phyloP scores from a whole-genome alignment of 1,140 invertebrate genomes.

The Gonioctena quinquepunctata region DNA sequence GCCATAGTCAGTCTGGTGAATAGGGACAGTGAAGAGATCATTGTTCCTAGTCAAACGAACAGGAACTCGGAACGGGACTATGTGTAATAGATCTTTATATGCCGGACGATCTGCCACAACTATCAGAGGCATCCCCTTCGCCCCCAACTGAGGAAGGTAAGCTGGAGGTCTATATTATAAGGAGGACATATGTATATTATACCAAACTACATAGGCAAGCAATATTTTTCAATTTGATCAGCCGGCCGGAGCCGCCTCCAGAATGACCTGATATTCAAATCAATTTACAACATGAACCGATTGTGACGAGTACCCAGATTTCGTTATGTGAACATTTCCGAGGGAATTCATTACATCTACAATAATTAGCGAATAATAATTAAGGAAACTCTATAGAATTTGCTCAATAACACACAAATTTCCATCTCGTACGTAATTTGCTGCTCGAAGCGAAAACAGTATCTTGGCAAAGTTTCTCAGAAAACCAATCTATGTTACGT shows the following conservation, averaged over 20 bases:
- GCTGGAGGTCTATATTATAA: too few species aligned
- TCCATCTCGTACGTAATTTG: not conserved
- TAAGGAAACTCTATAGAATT: not conserved
- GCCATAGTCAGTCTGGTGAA: too few species aligned
- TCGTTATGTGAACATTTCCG: not conserved
- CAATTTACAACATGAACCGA: not conserved
- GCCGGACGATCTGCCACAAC: not conserved
- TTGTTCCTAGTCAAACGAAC: too few species aligned
- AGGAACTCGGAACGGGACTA: too few species aligned
- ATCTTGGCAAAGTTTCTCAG: not conserved
- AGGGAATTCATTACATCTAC: too few species aligned
- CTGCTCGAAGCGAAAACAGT: not conserved
- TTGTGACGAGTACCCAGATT: not conserved
- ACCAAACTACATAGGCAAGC: too few species aligned
- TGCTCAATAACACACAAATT: not conserved
- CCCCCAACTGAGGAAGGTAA: not conserved
- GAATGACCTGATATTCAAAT: not conserved
- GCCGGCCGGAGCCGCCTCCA: not conserved
- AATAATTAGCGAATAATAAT: not conserved
- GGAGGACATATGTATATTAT: too few species aligned
- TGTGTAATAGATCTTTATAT: too few species aligned
- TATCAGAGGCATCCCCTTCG: not conserved
- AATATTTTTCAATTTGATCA: too few species aligned
- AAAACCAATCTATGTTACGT: not conserved
- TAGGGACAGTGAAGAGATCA: too few species aligned